Base-by-base conservation (phyloP, 2,113 vertebrate genomes). In the Bagarius yarrelli region DNA sequence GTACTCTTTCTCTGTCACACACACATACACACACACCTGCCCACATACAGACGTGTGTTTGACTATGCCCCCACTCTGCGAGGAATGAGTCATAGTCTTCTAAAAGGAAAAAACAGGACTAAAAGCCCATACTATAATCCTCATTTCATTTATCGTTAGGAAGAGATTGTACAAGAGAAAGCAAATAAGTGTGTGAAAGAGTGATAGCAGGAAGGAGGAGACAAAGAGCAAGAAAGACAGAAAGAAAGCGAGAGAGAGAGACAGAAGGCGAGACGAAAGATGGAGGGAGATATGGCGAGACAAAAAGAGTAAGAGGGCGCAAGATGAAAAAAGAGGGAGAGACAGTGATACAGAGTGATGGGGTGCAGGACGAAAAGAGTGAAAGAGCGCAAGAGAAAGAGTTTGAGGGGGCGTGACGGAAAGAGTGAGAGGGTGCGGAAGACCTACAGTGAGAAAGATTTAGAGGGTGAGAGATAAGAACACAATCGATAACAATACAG, bases 71-170 rank as follows among this genome's bases (percentile, higher is more conserved):
- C 50, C 70, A 55, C 50, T 23, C 27, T 32, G 27, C 27, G 12
- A 73, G 27, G 27, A 73, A 73, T 73, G 70, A 73, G 70, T 73
- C 70, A 73, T 52, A 11, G 30, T 19, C 50, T 55, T 73, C 8
- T 73, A 12, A 55, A 73, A 73, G 50, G 70, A 73, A 34, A 30
- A 23, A 73, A 55, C 2, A 18, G 18, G 27, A 73, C 53, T 32
- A 55, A 55, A 73, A 34, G 52, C 27, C 50, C 19, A 55, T 55
- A 73, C 70, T 55, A 23, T 14, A 53, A 55, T 73, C 52, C 52
- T 73, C 19, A 73, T 73, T 73, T 55, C 30, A 73, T 73, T 73
- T 55, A 55, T 23, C 30, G 34, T 18, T 30, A 32, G 53, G 27
- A 21, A 44, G 6, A 8, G 16, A 47, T 4, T 47, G 44, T 8